Evolutionary conservation across 2,797 vertebrate genomes (phyloP).

Genomic region (Lutjanus campechanus): DNA sequence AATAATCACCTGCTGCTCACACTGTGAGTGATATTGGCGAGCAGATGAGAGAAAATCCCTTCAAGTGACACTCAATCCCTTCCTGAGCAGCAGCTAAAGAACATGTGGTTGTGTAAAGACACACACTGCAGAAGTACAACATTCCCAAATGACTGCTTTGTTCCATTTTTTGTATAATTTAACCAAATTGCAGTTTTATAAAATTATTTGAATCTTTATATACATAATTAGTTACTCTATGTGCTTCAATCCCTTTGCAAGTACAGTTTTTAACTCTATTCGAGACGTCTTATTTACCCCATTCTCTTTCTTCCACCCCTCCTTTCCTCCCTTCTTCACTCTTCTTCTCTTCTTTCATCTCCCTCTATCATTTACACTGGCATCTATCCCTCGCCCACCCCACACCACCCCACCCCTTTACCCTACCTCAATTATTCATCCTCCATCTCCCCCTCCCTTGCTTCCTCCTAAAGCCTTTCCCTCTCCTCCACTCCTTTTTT

Average conservation of each 20-base stretch:
- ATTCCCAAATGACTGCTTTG: no score
- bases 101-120: conserved; percentile 30
- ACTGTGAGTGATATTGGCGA: conserved; percentile 57
- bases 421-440: conserved; percentile 35
- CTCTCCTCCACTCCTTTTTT: neutral
- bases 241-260: neutral
- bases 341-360: neutral
- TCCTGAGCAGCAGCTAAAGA: conserved; percentile 33
- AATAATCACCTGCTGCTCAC: conserved; percentile 46
- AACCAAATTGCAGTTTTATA: neutral
- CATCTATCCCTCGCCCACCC: conserved; percentile 14
- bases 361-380: conserved; percentile 30
- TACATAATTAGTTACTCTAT: neutral
- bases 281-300: neutral
- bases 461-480: no score
- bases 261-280: neutral
- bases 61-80: conserved; percentile 53
- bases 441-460: neutral
- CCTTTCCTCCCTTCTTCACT: neutral
- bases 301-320: neutral
- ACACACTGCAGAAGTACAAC: neutral
- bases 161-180: neutral
- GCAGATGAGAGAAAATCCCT: conserved; percentile 58
- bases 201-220: neutral
- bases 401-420: conserved; percentile 5